Percentiles rank a stretch among this genome's conserved stretches.
These are phyloP conservation scores for Phalacrocorax brasilianus DNA, from an alignment of 2,113 vertebrate genomes.

Conservation along the genomic window DNA sequence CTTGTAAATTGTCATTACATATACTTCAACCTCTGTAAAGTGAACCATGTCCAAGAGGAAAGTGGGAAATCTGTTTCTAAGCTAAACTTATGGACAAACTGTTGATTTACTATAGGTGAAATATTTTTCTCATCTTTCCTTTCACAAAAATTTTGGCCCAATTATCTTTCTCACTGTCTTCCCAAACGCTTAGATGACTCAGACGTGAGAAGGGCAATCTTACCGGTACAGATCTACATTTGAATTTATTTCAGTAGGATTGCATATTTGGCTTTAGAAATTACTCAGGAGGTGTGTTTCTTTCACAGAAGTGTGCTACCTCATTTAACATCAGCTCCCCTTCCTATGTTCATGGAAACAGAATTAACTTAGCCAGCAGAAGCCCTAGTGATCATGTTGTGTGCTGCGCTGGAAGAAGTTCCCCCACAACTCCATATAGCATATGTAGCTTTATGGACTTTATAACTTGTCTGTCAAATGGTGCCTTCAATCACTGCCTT, in stretches of 20 bases:
- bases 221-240: not conserved
- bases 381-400: not conserved
- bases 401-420: not conserved
- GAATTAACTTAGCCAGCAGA: not conserved
- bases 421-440: not conserved
- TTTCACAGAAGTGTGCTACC: not conserved
- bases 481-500: not conserved
- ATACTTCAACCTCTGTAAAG: conserved; percentile 3
- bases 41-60: conserved; percentile 28
- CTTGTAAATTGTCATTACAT: not conserved
- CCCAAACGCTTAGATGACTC: not conserved
- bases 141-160: not conserved
- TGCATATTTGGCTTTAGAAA: not conserved
- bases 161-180: not conserved
- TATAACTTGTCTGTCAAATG: not conserved
- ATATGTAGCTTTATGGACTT: not conserved
- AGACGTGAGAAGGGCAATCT: not conserved
- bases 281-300: conserved; percentile 14
- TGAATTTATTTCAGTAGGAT: not conserved
- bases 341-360: not conserved
- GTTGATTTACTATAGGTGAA: conserved; percentile 1
- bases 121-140: not conserved
- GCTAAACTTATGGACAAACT: not conserved
- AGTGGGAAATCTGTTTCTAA: conserved; percentile 28
- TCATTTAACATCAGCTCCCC: not conserved